Evolutionary conservation across 2,113 vertebrate genomes (phyloP), one percentile per base, ranked within the genome.

Genomic region (Pteruthius melanotis): DNA sequence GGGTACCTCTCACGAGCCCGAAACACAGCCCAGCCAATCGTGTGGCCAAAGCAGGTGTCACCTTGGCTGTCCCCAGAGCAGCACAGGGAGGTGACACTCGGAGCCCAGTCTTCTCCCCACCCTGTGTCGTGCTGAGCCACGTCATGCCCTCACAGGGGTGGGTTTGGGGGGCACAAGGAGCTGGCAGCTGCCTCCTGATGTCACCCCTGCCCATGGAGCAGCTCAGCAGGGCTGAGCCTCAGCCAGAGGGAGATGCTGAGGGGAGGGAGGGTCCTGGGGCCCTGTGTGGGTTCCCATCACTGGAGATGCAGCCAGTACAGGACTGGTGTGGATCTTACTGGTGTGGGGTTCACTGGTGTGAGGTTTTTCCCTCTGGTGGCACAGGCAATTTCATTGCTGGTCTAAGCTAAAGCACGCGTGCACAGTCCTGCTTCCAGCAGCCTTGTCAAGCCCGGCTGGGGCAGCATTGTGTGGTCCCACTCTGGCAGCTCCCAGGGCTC

Each of bases 41-140:
- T 0, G 3, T 35, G 64, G 44, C 53, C 68, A 5, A 19, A 49
- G 59, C 37, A 40, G 59, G 45, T 3, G 9, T 57, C 93, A 20
- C 82, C 42, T 23, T 7, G 52, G 56, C 60, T 49, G 84, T 74
- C 50, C 72, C 69, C 39, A 9, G 61, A 0, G 3, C 10, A 3
- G 44, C 6, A 0, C 8, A 11, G 2, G 2, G 4, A 1, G 14
- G 9, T 35, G 83, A 6, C 49, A 13, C 2, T 45, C 0, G 0
- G 3, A 57, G 49, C 39, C 4, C 19, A 5, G 2, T 12, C 26
- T 7, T 8, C 27, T 23, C 33, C 63, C 44, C 71, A 28, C 13
- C 33, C 80, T 2, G 40, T 3, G 60, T 16, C 0, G 1, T 4
- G 44, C 75, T 31, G 71, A 74, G 75, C 42, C 30, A 4, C 3